Evolutionary conservation across 2,797 vertebrate genomes (phyloP), one percentile per base, ranked within the genome.

Genomic region (Macropodus opercularis): DNA sequence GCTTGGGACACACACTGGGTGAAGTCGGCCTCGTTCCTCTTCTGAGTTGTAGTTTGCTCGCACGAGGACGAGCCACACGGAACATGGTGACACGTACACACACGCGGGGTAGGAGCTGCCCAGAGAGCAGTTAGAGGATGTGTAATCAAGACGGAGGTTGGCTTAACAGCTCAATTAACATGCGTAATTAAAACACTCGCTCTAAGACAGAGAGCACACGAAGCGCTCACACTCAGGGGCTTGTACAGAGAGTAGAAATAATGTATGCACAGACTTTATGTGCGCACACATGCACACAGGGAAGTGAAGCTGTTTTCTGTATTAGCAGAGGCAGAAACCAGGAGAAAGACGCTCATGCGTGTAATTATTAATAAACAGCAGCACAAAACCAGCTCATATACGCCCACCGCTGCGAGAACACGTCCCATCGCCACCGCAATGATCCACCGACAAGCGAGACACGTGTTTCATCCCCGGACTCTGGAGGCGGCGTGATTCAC

Each of bases 111-210:
- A n/a, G n/a, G 63, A 19, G 54, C 68, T 59, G 60, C 72, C 76
- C 53, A 46, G 62, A 79, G 72, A 79, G 71, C 71, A 55, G 72
- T 77, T 65, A 67, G 42, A 69, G 36, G 69, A 77, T 50, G 54
- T 71, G 69, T 78, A 85, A 85, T 83, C 72, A 81, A 68, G 71
- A 62, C 69, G 17, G 72, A 72, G 70, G 60, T 70, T 60, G 39
- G 72, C 72, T 72, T 80, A 75, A 85, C 76, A 57, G 76, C 74
- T 80, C 72, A 80, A 85, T 83, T 83, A 87, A 72, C 78, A 71
- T 57, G 34, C 4, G 18, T 81, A 81, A 87, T 87, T 85, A 81
- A 85, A 81, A 77, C 52, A 68, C 68, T 72, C 22, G 3, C 52
- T 65, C 60, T 54, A 52, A 70, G 58, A 81, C 58, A 41, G 80